These are phyloP conservation scores for Hesperia comma DNA, from an alignment of 2,888 invertebrate species.

Conservation along the genomic window DNA sequence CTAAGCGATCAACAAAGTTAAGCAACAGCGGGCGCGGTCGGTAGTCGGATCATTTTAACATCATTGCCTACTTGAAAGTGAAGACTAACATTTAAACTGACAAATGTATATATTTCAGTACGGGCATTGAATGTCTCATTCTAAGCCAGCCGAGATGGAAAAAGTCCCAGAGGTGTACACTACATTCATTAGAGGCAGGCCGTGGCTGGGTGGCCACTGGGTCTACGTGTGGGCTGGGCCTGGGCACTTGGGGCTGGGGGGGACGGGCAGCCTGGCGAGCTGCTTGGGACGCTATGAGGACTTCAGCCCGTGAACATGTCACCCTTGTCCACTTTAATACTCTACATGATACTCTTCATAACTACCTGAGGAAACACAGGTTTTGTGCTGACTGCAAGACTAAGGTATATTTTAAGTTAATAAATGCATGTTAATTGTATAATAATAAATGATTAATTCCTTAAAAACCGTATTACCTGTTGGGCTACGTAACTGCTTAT, in stretches of 20 bases:
- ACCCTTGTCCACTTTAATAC: slow-evolving; percentile 94
- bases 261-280: slow-evolving; percentile 89
- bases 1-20: no score
- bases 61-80: no score
- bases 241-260: slow-evolving; percentile 88
- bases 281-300: slow-evolving; percentile 93
- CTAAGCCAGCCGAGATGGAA: slow-evolving; percentile 93
- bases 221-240: slow-evolving; percentile 89
- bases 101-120: slow-evolving; percentile 74
- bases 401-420: slow-evolving; percentile 86
- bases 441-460: no score
- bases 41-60: no score
- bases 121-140: slow-evolving; percentile 90
- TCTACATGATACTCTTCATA: slow-evolving; percentile 93
- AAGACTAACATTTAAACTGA: no score
- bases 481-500: no score
- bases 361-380: slow-evolving; percentile 95
- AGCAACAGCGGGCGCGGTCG: no score
- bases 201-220: slow-evolving; percentile 89
- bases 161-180: slow-evolving; percentile 93
- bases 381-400: slow-evolving; percentile 97
- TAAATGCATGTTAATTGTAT: no score
- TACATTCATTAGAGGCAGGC: slow-evolving; percentile 95
- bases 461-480: no score
- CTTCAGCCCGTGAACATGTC: slow-evolving; percentile 91